Percentiles rank a stretch among this genome's conserved stretches.
phyloP scores from a whole-genome alignment of 2,113 vertebrate species.

The Scophthalmus maximus region DNA sequence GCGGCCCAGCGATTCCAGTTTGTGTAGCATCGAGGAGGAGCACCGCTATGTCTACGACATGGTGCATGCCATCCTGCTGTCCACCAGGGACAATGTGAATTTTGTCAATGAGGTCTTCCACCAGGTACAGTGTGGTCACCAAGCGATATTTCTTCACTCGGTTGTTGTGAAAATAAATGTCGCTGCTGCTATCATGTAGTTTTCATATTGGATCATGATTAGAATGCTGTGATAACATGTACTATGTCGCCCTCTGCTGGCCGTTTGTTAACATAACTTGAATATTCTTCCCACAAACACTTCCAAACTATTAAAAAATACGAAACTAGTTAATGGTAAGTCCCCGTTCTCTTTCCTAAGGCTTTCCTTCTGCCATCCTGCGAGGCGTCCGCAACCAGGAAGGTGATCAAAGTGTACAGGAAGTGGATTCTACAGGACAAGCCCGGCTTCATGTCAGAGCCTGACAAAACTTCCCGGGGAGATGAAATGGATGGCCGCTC shows the following conservation, averaged over 20 bases:
- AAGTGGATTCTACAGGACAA: constrained; percentile 96
- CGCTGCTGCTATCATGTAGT: rapidly evolving
- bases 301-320: not conserved
- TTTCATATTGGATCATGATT: not conserved
- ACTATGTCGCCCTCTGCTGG: constrained; percentile 77
- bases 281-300: not conserved
- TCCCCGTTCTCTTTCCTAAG: constrained; percentile 75
- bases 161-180: not conserved
- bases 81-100: constrained; percentile 95
- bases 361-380: constrained; percentile 95
- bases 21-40: constrained; percentile 97
- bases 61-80: constrained; percentile 93
- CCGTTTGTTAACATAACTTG: not conserved
- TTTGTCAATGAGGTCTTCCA: constrained; percentile 98
- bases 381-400: constrained; percentile 91
- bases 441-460: constrained; percentile 94
- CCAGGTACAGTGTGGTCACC: constrained; percentile 82
- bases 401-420: constrained; percentile 95
- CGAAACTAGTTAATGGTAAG: not conserved
- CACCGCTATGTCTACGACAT: constrained; percentile 91
- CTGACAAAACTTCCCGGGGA: constrained; percentile 81
- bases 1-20: constrained; percentile 89
- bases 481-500: constrained; percentile 80
- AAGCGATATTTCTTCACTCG: not conserved
- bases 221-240: constrained; percentile 16